Evolutionary conservation across 2,113 vertebrate genomes (phyloP), one percentile per base, ranked within the genome.

Genomic region (Menura novaehollandiae): DNA sequence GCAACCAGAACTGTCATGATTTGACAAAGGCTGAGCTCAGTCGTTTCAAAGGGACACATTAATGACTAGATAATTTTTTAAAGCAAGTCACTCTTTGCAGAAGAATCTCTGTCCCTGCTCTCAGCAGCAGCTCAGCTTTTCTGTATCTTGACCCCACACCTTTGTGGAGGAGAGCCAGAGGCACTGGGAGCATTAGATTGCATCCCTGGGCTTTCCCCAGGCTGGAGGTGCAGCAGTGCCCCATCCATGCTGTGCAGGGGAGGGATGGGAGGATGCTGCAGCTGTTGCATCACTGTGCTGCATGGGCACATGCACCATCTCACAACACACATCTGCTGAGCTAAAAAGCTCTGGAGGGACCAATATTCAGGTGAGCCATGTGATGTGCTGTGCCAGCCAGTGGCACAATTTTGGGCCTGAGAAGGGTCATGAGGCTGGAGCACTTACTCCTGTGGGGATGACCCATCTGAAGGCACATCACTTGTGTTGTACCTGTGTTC

Each of bases 181-280:
- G 47, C 17, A 27, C 0, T 33, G 27, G 12, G 72, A 64, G 32
- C 8, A 3, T 20, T 43, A 46, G 33, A 5, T 26, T 41, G 21
- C 35, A 72, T 19, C 41, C 26, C 14, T 52, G 27, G 71, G 2
- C 21, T 75, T 59, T 27, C 10, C 10, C 17, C 39, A 55, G 23
- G 7, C 30, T 60, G 39, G 27, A 41, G 21, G 67, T 37, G 37
- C 10, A 21, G 39, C 32, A 6, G 11, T 51, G 43, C 14, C 43
- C 15, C 5, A 1, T 62, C 51, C 19, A 13, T 0, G 0, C 5
- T 5, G 9, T 19, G 26, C 6, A 5, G 43, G 26, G 23, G 8
- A 74, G 68, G 43, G 33, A 23, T 51, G 44, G n/a, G 33, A 76
- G 12, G 17, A 10, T 2, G 0, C 41, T 71, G 52, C n/a, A n/a